Conservation (phyloP, 2,888 invertebrate genomes). For the Torymus texanus region DNA sequence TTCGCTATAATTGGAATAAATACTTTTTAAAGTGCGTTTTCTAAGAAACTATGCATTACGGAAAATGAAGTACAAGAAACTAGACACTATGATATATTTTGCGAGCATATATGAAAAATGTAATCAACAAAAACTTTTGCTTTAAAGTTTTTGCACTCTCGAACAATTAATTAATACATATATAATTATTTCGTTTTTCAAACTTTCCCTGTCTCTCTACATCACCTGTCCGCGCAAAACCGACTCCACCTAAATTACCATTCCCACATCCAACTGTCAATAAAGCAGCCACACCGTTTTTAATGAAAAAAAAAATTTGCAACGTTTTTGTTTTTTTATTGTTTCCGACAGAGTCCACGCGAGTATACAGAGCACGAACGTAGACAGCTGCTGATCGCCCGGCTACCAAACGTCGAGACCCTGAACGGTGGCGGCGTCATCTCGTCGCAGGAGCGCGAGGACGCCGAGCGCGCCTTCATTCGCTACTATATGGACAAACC, state of each 20-base stretch:
- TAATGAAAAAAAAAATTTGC: constrained; percentile 16
- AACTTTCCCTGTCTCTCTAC: too few species aligned
- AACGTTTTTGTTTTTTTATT: constrained; percentile 10
- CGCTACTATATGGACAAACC: constrained; percentile 93
- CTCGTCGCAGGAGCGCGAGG: constrained; percentile 89
- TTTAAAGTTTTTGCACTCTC: too few species aligned
- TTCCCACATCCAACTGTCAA: too few species aligned
- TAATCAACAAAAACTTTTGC: too few species aligned
- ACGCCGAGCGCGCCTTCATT: constrained; percentile 95
- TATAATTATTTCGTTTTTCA: too few species aligned
- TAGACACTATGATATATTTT: too few species aligned
- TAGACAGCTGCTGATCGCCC: constrained; percentile 89
- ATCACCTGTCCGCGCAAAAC: too few species aligned
- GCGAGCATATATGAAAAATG: too few species aligned
- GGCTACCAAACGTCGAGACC: constrained; percentile 89
- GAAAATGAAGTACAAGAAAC: too few species aligned
- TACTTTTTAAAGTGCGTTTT: constrained; percentile 59
- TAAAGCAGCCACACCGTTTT: not conserved
- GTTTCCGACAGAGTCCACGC: constrained; percentile 74
- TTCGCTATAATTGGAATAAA: too few species aligned
- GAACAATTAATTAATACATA: too few species aligned
- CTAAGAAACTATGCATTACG: not conserved
- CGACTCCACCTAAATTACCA: too few species aligned
- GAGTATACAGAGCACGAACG: constrained; percentile 93
- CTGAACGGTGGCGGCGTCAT: constrained; percentile 94